Evolutionary conservation across 2,797 vertebrate genomes (phyloP), one percentile per base, ranked within the genome.

Genomic region (Centropyge bicolor): DNA sequence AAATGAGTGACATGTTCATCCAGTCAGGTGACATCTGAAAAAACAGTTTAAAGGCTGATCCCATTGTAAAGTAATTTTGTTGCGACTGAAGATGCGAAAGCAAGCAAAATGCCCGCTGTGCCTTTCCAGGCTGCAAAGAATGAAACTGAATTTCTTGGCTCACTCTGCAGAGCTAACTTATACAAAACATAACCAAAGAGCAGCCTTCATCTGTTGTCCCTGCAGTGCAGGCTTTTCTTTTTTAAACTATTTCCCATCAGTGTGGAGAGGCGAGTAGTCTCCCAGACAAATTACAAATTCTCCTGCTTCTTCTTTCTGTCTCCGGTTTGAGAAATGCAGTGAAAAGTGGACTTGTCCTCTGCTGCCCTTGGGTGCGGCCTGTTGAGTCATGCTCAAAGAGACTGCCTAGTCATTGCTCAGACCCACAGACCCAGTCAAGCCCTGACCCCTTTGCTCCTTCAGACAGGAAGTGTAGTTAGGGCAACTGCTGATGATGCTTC

Each of bases 241-340:
- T 67, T 31, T n/a, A 66, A 81, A 70, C 20, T 45, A n/a, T 54
- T 82, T 83, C 63, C 84, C 65, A 60, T 81, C 59, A 77, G 31
- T 67, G 64, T 31, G 60, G 16, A 70, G 61, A 83, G 52, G 48
- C 0, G 12, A 64, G 61, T 49, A 19, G 65, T 67, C 70, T 76
- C 40, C 22, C 11, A 41, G 60, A 52, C 70, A 82, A 80, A 88
- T 84, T 48, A 78, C 45, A 80, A 55, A 82, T 83, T 56, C 69
- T 74, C 62, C 46, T 77, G n/a, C 62, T 56, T 82, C 60, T 73
- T 61, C 83, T 79, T 78, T 57, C 51, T 38, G 57, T 16, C 20
- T n/a, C 69, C 10, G 41, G 68, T 72, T 57, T 63, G 48, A 74
- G 43, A 85, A 72, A 82, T 66, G 46, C 40, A 14, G 27, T 74